phyloP scores from a whole-genome alignment of 2,888 invertebrate genomes.

The Volucella inanis region DNA sequence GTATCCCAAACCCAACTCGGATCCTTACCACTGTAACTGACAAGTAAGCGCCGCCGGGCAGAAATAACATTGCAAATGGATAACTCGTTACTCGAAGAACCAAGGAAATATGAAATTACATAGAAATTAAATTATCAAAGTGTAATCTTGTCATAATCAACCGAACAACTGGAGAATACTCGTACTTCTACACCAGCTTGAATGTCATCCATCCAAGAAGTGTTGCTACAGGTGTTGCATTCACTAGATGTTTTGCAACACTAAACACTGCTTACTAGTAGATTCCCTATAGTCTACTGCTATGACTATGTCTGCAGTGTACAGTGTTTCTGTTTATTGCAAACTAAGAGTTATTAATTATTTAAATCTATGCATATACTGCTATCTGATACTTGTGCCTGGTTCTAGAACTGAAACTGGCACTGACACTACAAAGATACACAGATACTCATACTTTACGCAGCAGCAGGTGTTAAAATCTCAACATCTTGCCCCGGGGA shows the following conservation, averaged over 20 bases:
- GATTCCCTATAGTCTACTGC: no score
- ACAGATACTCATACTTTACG: neutral
- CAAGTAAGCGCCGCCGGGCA: constrained; percentile 27
- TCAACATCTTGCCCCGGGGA: neutral
- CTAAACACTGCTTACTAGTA: no score
- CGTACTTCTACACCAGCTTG: neutral
- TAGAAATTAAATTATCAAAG: constrained; percentile 59
- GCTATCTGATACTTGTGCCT: neutral
- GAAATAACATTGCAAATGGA: neutral
- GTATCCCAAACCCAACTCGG: no score
- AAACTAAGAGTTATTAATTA: constrained; percentile 52
- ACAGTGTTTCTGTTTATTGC: constrained; percentile 39
- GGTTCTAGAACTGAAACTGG: neutral
- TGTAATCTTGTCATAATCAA: constrained; percentile 31
- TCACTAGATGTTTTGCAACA: constrained; percentile 18
- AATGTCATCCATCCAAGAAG: neutral
- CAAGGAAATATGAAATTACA: constrained; percentile 60
- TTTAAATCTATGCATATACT: constrained; percentile 37
- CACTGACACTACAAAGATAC: constrained; percentile 19
- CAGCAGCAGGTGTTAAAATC: no score
- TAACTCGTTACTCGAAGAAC: neutral
- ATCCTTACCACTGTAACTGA: constrained; percentile 1
- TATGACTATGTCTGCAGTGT: constrained; percentile 7
- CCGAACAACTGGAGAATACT: constrained; percentile 9
- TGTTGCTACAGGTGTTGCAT: constrained; percentile 61